phyloP scores from a whole-genome alignment of 2,888 invertebrate genomes.

The Gari tellinella region DNA sequence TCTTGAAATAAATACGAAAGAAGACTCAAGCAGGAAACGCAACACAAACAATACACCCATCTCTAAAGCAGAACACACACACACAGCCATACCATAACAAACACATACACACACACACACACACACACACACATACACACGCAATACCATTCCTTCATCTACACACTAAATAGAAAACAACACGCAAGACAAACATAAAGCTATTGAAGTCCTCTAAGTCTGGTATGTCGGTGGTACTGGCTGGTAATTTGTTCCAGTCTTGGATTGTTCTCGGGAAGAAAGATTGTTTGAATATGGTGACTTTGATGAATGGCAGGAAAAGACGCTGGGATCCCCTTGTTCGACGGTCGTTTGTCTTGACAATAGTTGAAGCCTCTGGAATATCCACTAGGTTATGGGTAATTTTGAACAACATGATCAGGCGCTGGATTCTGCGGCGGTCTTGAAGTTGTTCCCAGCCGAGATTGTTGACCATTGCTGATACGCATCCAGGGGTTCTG shows the following conservation, averaged over 20 bases:
- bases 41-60: no score
- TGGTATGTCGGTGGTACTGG: not conserved
- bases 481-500: constrained; percentile 15
- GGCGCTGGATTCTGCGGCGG: not conserved
- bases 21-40: no score
- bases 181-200: no score
- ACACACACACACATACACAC: no score
- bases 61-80: no score
- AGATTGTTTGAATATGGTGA: constrained; percentile 11
- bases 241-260: constrained; percentile 15
- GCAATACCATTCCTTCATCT: no score
- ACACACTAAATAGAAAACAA: no score
- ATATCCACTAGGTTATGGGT: no score
- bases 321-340: constrained; percentile 7
- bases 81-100: no score
- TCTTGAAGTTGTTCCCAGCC: constrained; percentile 19
- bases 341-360: not conserved
- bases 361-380: not conserved
- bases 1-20: no score
- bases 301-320: not conserved
- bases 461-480: constrained; percentile 8
- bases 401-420: constrained; percentile 30
- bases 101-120: no score
- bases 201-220: not conserved
- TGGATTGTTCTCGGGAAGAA: constrained; percentile 16